Conservation (phyloP, 2,113 vertebrate genomes). For the Aptenodytes forsteri region DNA sequence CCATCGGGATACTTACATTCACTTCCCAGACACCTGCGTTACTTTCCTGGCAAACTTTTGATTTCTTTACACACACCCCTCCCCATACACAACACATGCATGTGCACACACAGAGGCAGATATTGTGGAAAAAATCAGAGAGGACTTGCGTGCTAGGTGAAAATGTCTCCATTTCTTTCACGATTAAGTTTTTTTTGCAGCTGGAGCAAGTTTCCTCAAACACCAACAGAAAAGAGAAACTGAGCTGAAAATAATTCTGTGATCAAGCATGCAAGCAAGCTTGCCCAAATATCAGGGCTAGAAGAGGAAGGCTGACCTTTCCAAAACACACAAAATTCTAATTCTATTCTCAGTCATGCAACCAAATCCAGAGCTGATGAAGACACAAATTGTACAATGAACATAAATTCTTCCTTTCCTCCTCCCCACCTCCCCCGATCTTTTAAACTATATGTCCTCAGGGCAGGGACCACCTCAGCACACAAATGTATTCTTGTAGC, state of each 20-base stretch:
- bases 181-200: not conserved
- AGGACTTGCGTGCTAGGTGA: not conserved
- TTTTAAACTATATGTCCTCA: not conserved
- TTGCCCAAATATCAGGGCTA: not conserved
- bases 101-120: not conserved
- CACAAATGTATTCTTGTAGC: not conserved
- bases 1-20: not conserved
- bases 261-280: not conserved
- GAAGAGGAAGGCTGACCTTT: not conserved
- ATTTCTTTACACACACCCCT: not conserved
- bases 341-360: not conserved
- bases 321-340: not conserved
- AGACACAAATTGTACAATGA: not conserved
- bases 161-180: not conserved
- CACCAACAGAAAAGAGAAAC: not conserved
- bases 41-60: not conserved
- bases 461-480: not conserved
- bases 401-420: not conserved
- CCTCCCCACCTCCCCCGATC: not conserved
- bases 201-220: not conserved
- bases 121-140: not conserved
- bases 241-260: not conserved
- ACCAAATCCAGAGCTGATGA: not conserved
- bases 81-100: not conserved
- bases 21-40: not conserved